These are phyloP conservation scores for Perognathus longimembris DNA, from an alignment of 2,113 vertebrate genomes.

Conservation along the genomic window DNA sequence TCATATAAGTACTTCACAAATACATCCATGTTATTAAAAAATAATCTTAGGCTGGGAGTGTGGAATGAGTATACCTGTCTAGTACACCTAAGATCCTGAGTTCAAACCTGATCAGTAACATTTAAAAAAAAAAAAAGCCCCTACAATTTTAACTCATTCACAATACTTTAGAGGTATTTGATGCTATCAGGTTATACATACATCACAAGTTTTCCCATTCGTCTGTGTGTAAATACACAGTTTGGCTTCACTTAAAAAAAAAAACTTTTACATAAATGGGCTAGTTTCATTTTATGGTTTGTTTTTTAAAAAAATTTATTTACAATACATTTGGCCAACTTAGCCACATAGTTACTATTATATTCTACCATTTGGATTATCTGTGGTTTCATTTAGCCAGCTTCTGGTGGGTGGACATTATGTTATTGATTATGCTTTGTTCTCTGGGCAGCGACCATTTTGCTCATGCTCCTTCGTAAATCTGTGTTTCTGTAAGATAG, in stretches of 20 bases:
- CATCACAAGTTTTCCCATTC: neutral
- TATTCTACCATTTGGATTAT: neutral
- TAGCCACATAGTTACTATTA: neutral
- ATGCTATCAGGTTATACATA: neutral
- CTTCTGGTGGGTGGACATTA: neutral
- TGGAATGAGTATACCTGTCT: too few species aligned
- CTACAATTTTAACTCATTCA: neutral
- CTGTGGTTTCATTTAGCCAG: neutral
- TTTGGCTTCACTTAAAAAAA: slow-evolving; percentile 42
- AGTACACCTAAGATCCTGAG: too few species aligned
- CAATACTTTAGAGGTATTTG: neutral
- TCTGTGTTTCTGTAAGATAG: slow-evolving; percentile 31
- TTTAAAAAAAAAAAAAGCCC: neutral
- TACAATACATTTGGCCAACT: slow-evolving; percentile 12
- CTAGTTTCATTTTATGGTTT: slow-evolving; percentile 54
- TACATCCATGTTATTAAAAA: neutral
- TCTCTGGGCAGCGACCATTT: neutral
- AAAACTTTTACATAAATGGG: slow-evolving; percentile 28
- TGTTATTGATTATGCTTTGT: neutral
- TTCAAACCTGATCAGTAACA: too few species aligned
- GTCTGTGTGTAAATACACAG: neutral
- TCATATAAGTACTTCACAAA: neutral
- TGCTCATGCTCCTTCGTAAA: neutral
- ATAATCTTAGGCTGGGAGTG: neutral
- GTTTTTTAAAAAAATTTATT: slow-evolving; percentile 43